phyloP scores from a whole-genome alignment of 1,140 invertebrate species.

The Halesus radiatus region DNA sequence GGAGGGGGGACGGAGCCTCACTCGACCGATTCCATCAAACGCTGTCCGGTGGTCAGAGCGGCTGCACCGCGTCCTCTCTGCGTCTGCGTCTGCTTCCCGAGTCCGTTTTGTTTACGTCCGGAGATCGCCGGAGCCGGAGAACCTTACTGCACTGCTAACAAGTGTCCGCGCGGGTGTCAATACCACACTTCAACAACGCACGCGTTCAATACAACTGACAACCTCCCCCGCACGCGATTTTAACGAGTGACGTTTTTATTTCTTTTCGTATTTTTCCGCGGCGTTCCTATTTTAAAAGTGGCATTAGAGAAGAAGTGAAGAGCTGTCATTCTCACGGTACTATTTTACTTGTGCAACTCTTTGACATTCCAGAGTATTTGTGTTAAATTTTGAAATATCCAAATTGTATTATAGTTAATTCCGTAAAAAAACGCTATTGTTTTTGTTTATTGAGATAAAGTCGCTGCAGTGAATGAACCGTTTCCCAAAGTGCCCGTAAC shows the following conservation, averaged over 20 bases:
- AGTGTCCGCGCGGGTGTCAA: constrained; percentile 19
- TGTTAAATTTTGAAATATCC: background rate
- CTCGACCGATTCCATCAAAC: constrained; percentile 32
- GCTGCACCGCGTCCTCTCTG: constrained; percentile 21
- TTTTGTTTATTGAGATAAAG: too few species aligned
- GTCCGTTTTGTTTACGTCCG: constrained; percentile 34
- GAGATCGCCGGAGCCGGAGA: background rate
- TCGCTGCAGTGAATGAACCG: too few species aligned
- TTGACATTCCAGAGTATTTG: background rate
- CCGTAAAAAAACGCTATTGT: background rate
- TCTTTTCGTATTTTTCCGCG: background rate
- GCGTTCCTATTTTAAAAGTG: constrained; percentile 8
- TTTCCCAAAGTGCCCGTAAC: too few species aligned
- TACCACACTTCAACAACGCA: too few species aligned
- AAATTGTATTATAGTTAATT: background rate
- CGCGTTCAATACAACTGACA: too few species aligned
- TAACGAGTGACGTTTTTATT: constrained; percentile 4
- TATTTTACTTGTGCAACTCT: background rate
- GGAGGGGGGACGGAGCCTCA: background rate
- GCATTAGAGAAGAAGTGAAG: background rate
- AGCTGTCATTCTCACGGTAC: background rate
- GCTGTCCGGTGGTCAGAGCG: constrained; percentile 42
- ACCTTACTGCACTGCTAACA: constrained; percentile 27
- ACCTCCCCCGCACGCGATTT: constrained; percentile 2
- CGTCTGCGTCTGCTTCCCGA: background rate